Evolutionary conservation across 2,797 vertebrate species (phyloP).

Genomic region (Threskiornis aethiopicus): DNA sequence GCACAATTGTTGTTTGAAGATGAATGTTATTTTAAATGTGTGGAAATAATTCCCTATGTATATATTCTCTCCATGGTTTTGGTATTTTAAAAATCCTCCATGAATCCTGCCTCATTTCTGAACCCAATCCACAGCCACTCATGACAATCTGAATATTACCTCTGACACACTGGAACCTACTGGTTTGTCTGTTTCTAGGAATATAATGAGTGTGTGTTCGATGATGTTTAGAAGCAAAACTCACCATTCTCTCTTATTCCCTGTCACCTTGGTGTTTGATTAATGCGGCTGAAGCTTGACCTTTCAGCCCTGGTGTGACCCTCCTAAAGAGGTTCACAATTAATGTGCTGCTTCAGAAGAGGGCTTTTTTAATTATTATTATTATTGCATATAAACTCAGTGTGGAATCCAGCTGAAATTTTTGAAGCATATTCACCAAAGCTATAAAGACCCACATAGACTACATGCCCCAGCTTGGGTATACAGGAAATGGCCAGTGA

Average conservation of each 20-base stretch:
- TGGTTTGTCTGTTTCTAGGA: neutral
- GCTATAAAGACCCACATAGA: neutral
- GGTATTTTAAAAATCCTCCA: accelerated
- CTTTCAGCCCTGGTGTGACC: neutral
- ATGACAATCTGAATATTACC: neutral
- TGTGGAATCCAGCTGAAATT: neutral
- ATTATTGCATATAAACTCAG: neutral
- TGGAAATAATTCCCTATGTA: neutral
- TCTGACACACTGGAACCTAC: neutral
- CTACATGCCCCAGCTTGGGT: neutral
- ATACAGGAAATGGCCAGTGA: neutral
- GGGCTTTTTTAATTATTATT: neutral
- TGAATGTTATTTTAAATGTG: neutral
- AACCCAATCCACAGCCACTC: neutral
- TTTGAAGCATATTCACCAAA: neutral
- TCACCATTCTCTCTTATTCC: neutral
- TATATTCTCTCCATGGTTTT: neutral
- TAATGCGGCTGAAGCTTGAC: neutral
- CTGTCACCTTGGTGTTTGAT: neutral
- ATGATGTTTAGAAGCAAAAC: neutral
- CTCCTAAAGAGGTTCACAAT: neutral
- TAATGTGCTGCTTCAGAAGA: neutral
- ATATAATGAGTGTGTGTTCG: neutral
- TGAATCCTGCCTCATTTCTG: neutral
- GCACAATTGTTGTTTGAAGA: neutral